Base-by-base conservation (phyloP, 1,140 invertebrate species). In the Varroa destructor region DNA sequence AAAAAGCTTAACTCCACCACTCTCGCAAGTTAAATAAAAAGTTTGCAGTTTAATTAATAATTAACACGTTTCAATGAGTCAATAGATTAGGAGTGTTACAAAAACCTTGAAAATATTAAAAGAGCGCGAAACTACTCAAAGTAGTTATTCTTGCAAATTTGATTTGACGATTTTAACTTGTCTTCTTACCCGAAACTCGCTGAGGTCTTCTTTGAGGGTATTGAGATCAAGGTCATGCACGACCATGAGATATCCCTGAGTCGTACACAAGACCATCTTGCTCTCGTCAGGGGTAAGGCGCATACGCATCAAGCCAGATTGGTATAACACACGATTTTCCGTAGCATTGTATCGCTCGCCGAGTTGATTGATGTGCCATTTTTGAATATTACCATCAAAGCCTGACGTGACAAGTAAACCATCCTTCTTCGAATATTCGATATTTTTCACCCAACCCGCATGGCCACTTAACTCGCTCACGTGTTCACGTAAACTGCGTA, bases 371-470 rank as follows among this genome's bases (percentile, higher is more conserved):
- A 95, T 91, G 78, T 95, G 90, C 93, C 93, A 96, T 1, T 90
- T 89, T 77, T 89, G 92, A 79, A 96, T 91, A 75, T 87, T 89
- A 14, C 92, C 91, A 81, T 95, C 92, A 80, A 95, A 89, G 5
- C 90, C 91, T 54, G 91, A 93, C 1, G 90, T 93, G 1, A 95
- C 85, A 40, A 96, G 82, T 3, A 92, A 81, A 72, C 90, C 87
- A 77, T 91, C 88, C 75, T 86, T 86, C n/a, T 86, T 84, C 61
- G 89, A 91, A 78, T 91, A 95, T 78, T 96, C 92, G 73, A 96
- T 93, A 79, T 93, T 95, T 81, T 96, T 95, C 6, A 95, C 93
- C 92, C 92, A 95, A 81, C 93, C 93, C 0, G 89, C 88, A 80
- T 96, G 92, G 8, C 92, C 92, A 72, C 86, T 83, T 0, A 95